Percentiles rank a stretch among this genome's conserved stretches.
Conservation (phyloP, 1,140 invertebrate species). For the Wiebesia pumilae region DNA sequence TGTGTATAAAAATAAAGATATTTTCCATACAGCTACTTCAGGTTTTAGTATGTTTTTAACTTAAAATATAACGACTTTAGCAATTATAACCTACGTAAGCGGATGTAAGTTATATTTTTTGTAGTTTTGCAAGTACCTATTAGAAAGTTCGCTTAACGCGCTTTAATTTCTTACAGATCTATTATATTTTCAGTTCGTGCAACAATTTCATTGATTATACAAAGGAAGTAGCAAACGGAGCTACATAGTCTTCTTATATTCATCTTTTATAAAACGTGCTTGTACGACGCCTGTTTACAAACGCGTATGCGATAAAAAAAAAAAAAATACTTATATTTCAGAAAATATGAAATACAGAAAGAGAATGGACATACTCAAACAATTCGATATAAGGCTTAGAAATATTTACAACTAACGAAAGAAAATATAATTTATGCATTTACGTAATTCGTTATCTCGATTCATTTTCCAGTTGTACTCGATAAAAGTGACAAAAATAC, state of each 20-base stretch:
- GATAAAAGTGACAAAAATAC: too few species aligned
- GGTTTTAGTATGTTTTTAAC: background rate
- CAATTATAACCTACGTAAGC: background rate
- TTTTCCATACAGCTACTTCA: background rate
- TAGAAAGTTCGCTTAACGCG: background rate
- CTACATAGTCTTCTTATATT: background rate
- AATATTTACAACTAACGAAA: too few species aligned
- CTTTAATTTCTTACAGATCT: background rate
- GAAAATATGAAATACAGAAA: background rate
- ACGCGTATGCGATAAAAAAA: background rate
- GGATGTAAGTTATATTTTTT: slow-evolving; percentile 15
- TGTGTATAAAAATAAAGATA: background rate
- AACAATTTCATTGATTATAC: slow-evolving; percentile 15
- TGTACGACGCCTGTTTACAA: background rate
- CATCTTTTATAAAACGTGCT: background rate
- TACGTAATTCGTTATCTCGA: too few species aligned
- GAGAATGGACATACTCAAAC: background rate
- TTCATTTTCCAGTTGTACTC: too few species aligned
- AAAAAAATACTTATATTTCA: background rate
- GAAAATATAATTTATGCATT: too few species aligned
- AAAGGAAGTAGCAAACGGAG: slow-evolving; percentile 8
- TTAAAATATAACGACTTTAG: background rate
- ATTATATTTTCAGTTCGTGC: background rate
- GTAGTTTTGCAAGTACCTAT: slow-evolving; percentile 7
- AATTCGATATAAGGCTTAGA: too few species aligned